Percentiles rank a stretch among this genome's conserved stretches.
Evolutionary conservation across 2,113 vertebrate species (phyloP).

Genomic region (Strix aluco): DNA sequence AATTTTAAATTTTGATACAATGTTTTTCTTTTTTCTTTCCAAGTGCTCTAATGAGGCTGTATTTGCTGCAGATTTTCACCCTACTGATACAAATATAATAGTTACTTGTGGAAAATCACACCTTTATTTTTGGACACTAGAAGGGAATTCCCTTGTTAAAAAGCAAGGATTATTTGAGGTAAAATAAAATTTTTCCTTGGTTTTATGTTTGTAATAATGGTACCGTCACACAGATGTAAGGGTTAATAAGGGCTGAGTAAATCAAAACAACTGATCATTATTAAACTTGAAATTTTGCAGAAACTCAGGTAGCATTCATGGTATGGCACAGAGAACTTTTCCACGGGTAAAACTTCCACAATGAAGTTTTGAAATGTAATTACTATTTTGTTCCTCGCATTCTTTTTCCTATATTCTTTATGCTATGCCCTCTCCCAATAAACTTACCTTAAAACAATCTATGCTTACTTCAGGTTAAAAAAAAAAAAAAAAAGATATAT

Average conservation of each 20-base stretch:
- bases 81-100: constrained; percentile 92
- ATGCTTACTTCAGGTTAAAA: background rate
- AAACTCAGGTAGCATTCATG: background rate
- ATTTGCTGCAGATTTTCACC: constrained; percentile 95
- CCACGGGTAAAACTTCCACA: background rate
- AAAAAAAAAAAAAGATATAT: background rate
- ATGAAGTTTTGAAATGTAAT: background rate
- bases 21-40: constrained; percentile 39
- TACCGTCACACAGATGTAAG: background rate
- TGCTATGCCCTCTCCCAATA: background rate
- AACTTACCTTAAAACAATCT: background rate
- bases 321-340: background rate
- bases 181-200: background rate
- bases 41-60: constrained; percentile 97
- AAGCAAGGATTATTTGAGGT: constrained; percentile 99
- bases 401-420: background rate
- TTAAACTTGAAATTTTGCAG: background rate
- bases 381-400: background rate
- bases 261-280: background rate
- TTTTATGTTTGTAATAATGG: background rate
- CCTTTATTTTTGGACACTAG: constrained; percentile 95
- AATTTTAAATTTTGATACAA: constrained; percentile 12
- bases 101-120: constrained; percentile 98
- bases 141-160: constrained; percentile 89
- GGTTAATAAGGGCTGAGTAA: background rate